Base-by-base conservation (phyloP, 2,113 vertebrate genomes). In the Plecturocebus donacophilus region DNA sequence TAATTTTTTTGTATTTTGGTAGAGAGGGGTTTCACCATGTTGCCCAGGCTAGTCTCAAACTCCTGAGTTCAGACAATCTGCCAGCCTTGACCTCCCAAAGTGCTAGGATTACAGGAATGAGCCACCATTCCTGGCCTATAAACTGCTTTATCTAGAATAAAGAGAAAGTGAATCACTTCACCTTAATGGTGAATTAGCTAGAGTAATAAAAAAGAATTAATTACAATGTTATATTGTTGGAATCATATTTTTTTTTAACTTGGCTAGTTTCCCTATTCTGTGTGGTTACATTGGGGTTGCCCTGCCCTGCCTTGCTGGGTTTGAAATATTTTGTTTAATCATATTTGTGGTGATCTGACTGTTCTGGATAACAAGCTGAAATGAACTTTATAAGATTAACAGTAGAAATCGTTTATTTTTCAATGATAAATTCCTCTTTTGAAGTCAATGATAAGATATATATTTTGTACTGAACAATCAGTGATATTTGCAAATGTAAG, bases 401-500 rank as follows among this genome's bases (percentile, higher is more conserved):
- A 93, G 23, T 49, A 79, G 77, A 83, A 96, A 66, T 76, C 54
- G 6, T 86, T 91, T 66, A 58, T 58, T 83, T 52, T 90, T 87
- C 89, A 94, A 32, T 68, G 38, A 90, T 73, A 90, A 86, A 87
- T 68, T 91, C 47, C 49, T 93, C 75, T 94, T 92, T 96, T 27
- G 54, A 77, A 96, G 71, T 96, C 68, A 94, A 82, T 76, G 42
- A 90, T 54, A 85, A n/a, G 54, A 58, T 54, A 89, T 30, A 42
- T 71, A 52, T 90, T 95, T 96, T 92, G 35, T 87, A 71, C 40
- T 81, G 64, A 92, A 92, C 49, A n/a, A 94, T 96, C 79, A 96
- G 40, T 56, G 61, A 89, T 42, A 77, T 73, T 85, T 94, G 16
- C 27, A 92, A 85, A 87, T 94, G 49, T 68, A 71, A 95, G 32